Conservation (phyloP, 1,140 invertebrate species). For the Pinna nobilis region DNA sequence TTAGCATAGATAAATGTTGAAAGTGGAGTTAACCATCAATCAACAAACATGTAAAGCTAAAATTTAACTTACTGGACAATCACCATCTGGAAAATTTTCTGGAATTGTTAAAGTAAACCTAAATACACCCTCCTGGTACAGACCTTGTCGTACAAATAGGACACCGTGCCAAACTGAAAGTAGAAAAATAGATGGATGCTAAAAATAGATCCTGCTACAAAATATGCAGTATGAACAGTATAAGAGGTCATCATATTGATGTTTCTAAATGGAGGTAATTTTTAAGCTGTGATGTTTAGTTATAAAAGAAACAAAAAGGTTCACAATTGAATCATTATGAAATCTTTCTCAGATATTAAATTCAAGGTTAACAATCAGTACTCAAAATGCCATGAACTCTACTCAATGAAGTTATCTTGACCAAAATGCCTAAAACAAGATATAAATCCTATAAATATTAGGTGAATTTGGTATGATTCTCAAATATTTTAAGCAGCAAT, state of each 20-base stretch:
- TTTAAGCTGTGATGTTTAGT: not conserved
- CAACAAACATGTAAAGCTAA: no score
- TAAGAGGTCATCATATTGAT: not conserved
- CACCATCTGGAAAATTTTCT: slow-evolving; percentile 90
- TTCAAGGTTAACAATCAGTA: not conserved
- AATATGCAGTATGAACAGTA: not conserved
- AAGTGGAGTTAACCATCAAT: no score
- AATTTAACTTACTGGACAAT: slow-evolving; percentile 84
- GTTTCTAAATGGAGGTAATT: not conserved
- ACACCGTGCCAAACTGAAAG: slow-evolving; percentile 93
- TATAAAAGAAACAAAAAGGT: not conserved
- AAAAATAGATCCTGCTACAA: no score
- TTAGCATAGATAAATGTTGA: no score
- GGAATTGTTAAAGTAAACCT: slow-evolving; percentile 90
- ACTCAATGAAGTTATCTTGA: not conserved
- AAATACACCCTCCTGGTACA: slow-evolving; percentile 92
- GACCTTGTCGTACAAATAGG: slow-evolving; percentile 90
- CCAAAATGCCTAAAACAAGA: no score
- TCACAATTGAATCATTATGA: not conserved
- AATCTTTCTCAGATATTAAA: not conserved
- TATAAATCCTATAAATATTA: no score
- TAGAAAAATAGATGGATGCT: no score
- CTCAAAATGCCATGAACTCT: no score
- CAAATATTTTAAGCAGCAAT: no score
- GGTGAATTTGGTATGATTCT: no score